Base-by-base conservation (phyloP, 2,888 invertebrate species). In the Lasioglossum zephyrum region DNA sequence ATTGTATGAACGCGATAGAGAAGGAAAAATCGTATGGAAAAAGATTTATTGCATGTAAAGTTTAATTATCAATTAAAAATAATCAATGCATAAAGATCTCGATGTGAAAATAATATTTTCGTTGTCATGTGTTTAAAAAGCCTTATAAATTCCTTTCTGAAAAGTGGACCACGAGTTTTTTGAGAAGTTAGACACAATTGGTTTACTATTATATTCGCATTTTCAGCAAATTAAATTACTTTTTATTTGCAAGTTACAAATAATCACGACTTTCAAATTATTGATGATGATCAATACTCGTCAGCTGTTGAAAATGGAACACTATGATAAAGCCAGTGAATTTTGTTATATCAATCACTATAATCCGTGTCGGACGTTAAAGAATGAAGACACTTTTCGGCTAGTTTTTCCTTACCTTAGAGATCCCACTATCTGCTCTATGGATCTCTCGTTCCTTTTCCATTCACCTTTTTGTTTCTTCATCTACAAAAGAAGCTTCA, bases 301-400 rank as follows among this genome's bases (percentile, higher is more conserved):
- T 9, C 22, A 18, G 44, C 18, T 26, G 66, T 83, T 60, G 78
- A 78, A 83, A 74, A 69, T 60, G 60, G 31, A 57, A 53, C 49
- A 6, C 26, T 11, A 36, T 22, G 39, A 44, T 47, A 49, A n/a
- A 73, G 26, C 9, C 22, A 47, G 66, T 57, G 74, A 39, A 75
- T 57, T 66, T 80, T 44, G 44, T 60, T 49, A 31, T 74, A 78
- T 82, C 78, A 73, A 73, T 77, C 81, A 79, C 39, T 31, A 47
- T 84, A 74, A 84, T 82, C 77, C 77, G n/a, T 49, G 47, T 39
- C 31, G 77, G 90, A 90, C 90, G 83, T 87, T 91, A 89, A 91
- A 88, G 77, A 82, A 89, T 91, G 88, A 88, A 86, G 76, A 84
- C 82, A 73, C 72, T 79, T 76, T 82, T 69, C 36, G 74, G 70